Evolutionary conservation across 2,113 vertebrate genomes (phyloP), one percentile per base, ranked within the genome.

Genomic region (Rafetus swinhoei): DNA sequence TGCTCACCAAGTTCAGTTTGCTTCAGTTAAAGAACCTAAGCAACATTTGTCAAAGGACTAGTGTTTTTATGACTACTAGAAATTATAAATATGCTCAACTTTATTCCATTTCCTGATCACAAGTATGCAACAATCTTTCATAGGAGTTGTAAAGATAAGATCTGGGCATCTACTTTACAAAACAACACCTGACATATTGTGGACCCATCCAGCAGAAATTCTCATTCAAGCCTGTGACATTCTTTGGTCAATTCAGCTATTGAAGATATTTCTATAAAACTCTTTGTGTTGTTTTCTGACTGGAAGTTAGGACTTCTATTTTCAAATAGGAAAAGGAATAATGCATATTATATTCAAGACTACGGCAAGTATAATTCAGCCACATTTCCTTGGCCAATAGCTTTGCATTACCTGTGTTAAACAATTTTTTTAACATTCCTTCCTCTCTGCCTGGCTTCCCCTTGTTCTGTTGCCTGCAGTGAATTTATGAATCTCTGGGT

Each of bases 201-300:
- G 2, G 83, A 57, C 79, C 6, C 87, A 80, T 55, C 65, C 74
- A 90, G 72, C 82, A 77, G 57, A 93, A 92, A 65, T 24, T 85
- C 39, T 87, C 50, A 35, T 19, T 29, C 0, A 1, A 18, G 55
- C 29, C 1, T 0, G 54, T 52, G n/a, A 85, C 92, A 72, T 76
- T 55, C 80, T 56, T 45, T 69, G 72, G 87, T 54, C 29, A 22
- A 87, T 62, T 87, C 56, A 90, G 74, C 65, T 92, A 55, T 72
- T 65, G 54, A 86, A 86, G 79, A 85, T 95, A 65, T 79, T 93
- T 90, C 62, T 88, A 7, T 90, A 81, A 85, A 27, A 53, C 74
- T 25, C 0, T 92, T n/a, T 27, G 59, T 11, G 1, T 81, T 93
- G 82, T 56, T 84, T 29, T 72, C 1, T 39, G 83, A 93, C 52